Evolutionary conservation across 1,140 invertebrate genomes (phyloP).

Genomic region (Megalopta genalis): DNA sequence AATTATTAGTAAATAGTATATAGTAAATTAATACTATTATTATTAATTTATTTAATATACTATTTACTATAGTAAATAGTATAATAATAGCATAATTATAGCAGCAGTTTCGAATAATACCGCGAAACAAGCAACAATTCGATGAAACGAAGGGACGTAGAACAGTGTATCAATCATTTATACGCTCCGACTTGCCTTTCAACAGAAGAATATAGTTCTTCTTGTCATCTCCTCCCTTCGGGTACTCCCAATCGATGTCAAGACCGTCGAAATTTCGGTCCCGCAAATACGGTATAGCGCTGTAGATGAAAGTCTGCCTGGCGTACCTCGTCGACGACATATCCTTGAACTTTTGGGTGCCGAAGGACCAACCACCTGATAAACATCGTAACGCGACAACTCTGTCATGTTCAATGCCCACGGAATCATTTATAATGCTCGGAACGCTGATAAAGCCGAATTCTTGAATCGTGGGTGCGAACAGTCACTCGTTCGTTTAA

Average conservation of each 20-base stretch:
- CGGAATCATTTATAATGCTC: no score
- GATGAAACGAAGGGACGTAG: not conserved
- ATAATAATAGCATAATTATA: no score
- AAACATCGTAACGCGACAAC: not conserved
- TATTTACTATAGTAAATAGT: no score
- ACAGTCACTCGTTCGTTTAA: no score
- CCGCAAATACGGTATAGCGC: conserved; percentile 93
- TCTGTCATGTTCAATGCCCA: not conserved
- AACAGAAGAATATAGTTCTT: conserved; percentile 94
- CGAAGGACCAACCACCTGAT: conserved; percentile 95
- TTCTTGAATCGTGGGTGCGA: no score
- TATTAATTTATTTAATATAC: no score
- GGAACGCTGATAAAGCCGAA: no score
- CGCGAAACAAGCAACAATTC: no score
- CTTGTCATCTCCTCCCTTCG: conserved; percentile 95
- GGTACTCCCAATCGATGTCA: conserved; percentile 98
- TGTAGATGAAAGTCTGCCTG: conserved; percentile 96
- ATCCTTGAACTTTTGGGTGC: conserved; percentile 97
- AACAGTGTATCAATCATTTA: not conserved
- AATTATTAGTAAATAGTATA: no score
- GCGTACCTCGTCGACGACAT: conserved; percentile 93
- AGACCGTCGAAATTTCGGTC: conserved; percentile 93
- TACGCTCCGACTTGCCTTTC: conserved; percentile 84
- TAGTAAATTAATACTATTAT: no score
- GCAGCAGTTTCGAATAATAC: no score